A percentile compares a stretch with the other conserved stretches of the same genome.
Evolutionary conservation across 2,113 vertebrate species (phyloP).

Genomic region (Cathartes aura): DNA sequence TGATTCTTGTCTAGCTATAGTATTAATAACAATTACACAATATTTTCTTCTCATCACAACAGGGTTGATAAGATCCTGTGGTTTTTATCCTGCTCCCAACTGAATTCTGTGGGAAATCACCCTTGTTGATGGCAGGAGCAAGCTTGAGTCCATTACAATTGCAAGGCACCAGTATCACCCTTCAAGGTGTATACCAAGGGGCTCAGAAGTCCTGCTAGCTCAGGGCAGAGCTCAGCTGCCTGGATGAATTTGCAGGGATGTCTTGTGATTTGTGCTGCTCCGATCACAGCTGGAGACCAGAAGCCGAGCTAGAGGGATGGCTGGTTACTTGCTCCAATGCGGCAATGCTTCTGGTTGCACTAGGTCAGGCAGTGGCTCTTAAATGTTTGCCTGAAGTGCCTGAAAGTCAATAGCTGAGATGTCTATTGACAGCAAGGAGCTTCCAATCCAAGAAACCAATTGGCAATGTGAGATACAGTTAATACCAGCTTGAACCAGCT

Average conservation of each 20-base stretch:
- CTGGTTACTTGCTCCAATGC: fast-evolving
- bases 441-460: not conserved
- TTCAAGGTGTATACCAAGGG: not conserved
- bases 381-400: not conserved
- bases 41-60: not conserved
- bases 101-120: not conserved
- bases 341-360: not conserved
- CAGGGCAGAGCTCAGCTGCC: not conserved
- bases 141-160: not conserved
- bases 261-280: not conserved
- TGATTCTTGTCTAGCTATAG: not conserved
- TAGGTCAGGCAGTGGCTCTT: not conserved
- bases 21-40: not conserved
- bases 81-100: not conserved
- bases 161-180: not conserved
- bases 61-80: not conserved
- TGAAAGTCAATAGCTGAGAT: not conserved
- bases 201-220: not conserved
- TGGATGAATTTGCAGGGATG: not conserved
- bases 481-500: not conserved
- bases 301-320: not conserved
- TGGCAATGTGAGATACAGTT: not conserved
- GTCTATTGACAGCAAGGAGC: not conserved
- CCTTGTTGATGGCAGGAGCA: not conserved
- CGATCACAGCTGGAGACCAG: not conserved